A percentile compares a stretch with the other conserved stretches of the same genome.
Evolutionary conservation across 1,140 invertebrate genomes (phyloP).

Genomic region (Drosophila mojavensis): DNA sequence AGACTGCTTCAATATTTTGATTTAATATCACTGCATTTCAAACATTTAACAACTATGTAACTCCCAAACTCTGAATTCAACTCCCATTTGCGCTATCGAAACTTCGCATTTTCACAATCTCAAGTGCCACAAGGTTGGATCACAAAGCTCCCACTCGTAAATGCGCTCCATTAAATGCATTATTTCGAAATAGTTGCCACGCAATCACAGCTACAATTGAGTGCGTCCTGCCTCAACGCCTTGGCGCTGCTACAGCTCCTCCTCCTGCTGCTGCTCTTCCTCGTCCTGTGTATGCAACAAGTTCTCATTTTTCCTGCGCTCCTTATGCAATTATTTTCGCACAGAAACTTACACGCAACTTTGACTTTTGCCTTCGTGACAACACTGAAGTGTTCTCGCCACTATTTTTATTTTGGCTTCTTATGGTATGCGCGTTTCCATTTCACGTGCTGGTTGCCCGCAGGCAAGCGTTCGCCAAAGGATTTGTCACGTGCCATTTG

Average conservation of each 20-base stretch:
- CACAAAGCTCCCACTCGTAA: neutral
- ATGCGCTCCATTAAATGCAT: conserved; percentile 19
- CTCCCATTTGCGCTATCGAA: too few relatives aligned
- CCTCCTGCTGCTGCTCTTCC: neutral
- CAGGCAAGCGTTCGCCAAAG: conserved; percentile 19
- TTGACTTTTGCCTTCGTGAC: conserved; percentile 52
- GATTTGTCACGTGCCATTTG: conserved; percentile 61
- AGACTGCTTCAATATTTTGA: too few relatives aligned
- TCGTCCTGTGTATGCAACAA: conserved; percentile 51
- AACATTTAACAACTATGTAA: too few relatives aligned
- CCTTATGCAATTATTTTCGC: conserved; percentile 71
- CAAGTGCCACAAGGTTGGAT: neutral
- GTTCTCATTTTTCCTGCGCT: conserved; percentile 35
- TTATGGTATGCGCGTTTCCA: conserved; percentile 24
- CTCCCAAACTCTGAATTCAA: too few relatives aligned
- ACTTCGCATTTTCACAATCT: neutral
- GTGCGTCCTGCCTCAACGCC: neutral
- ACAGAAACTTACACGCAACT: conserved; percentile 54
- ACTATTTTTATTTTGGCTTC: conserved; percentile 29
- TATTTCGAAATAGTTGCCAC: conserved; percentile 38
- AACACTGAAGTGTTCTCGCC: conserved; percentile 46
- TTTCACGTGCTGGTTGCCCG: conserved; percentile 62
- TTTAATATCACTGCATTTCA: too few relatives aligned
- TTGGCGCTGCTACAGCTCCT: neutral
- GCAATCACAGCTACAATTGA: conserved; percentile 47